Percentiles rank a stretch among this genome's conserved stretches.
These are phyloP conservation scores for Psettodes erumei DNA, from an alignment of 2,113 vertebrate species.

Conservation along the genomic window DNA sequence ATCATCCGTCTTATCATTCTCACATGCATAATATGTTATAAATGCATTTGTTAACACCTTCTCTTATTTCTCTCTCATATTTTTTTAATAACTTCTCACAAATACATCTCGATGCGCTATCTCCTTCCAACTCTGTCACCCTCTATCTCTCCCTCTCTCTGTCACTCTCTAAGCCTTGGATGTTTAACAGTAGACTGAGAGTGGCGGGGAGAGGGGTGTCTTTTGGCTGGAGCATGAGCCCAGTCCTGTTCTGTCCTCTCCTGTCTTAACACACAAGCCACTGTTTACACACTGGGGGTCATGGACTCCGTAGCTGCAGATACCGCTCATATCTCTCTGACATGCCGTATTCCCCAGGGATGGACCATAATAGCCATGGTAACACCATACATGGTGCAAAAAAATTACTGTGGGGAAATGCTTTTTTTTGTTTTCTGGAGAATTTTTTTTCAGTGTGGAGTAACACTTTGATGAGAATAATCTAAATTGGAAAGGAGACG, in stretches of 20 bases:
- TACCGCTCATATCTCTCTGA: constrained; percentile 72
- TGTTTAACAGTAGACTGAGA: constrained; percentile 84
- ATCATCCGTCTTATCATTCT: not conserved
- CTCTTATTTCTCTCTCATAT: not conserved
- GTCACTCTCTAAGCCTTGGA: constrained; percentile 73
- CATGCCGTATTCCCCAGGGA: constrained; percentile 66
- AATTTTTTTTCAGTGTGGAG: constrained; percentile 21
- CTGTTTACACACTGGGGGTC: constrained; percentile 90
- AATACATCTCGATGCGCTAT: not conserved
- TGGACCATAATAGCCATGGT: constrained; percentile 61
- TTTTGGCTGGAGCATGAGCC: constrained; percentile 79
- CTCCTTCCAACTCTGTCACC: not conserved
- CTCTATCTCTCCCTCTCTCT: not conserved
- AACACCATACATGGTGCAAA: constrained; percentile 40
- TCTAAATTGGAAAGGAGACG: not conserved
- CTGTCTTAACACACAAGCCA: constrained; percentile 77
- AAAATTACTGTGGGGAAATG: constrained; percentile 21
- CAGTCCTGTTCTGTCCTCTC: constrained; percentile 82
- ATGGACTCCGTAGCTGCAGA: constrained; percentile 88
- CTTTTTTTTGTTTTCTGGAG: constrained; percentile 35
- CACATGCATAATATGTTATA: not conserved
- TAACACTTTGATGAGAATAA: not conserved
- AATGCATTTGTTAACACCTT: not conserved
- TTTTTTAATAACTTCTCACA: not conserved
- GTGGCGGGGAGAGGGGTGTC: constrained; percentile 76